These are phyloP conservation scores for Montipora cactus DNA, from an alignment of 64 coral and sea anemone species.

Conservation along the genomic window DNA sequence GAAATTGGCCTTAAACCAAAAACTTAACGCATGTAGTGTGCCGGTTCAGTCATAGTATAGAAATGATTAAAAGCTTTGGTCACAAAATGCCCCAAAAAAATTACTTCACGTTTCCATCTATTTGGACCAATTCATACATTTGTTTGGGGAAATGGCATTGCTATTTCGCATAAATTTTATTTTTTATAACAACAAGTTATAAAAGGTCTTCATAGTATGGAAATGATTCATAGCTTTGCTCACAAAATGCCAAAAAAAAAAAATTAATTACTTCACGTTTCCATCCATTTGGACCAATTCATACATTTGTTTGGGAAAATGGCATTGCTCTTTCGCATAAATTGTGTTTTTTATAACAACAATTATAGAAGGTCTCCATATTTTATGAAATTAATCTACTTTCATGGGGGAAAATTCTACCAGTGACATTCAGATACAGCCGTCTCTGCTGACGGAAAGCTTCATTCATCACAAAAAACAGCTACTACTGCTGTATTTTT, in stretches of 20 bases:
- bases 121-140: too few species aligned
- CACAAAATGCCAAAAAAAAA: too few species aligned
- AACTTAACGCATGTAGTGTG: too few species aligned
- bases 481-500: neutral
- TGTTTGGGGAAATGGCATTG: neutral
- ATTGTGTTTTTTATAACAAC: constrained; percentile 21
- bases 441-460: neutral
- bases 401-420: neutral
- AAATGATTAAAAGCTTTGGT: neutral
- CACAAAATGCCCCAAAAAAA: too few species aligned
- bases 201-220: neutral
- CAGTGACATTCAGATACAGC: too few species aligned
- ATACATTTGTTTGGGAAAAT: neutral
- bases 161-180: constrained; percentile 21
- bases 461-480: neutral
- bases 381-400: neutral
- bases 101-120: too few species aligned
- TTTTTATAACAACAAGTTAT: constrained; percentile 12
- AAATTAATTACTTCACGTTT: neutral
- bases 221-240: neutral
- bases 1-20: neutral
- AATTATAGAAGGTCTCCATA: constrained; percentile 1
- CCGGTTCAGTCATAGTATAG: neutral
- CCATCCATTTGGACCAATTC: neutral
- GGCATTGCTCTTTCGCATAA: neutral